Percentiles rank a stretch among this genome's conserved stretches.
Evolutionary conservation across 2,888 invertebrate genomes (phyloP).

Genomic region (Gnatocerus cornutus): DNA sequence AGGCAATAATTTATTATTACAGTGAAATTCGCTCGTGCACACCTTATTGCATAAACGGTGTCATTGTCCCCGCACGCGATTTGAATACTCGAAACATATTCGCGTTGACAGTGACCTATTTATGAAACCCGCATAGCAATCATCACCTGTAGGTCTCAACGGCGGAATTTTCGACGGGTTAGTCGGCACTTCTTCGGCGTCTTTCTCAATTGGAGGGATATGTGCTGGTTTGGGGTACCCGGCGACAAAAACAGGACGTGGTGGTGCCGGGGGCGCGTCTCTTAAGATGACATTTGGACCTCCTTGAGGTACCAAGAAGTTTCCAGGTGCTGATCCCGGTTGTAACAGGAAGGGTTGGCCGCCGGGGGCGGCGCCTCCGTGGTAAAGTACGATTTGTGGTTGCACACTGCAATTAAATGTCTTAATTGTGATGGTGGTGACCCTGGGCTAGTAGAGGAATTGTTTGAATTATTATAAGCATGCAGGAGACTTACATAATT

Average conservation of each 20-base stretch:
- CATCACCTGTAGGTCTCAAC: slow-evolving; percentile 48
- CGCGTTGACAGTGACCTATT: slow-evolving; percentile 49
- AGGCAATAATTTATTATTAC: slow-evolving; percentile 26
- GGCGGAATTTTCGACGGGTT: slow-evolving; percentile 64
- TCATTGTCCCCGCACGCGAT: slow-evolving; percentile 50
- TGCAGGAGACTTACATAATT: slow-evolving; percentile 18
- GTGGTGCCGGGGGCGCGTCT: slow-evolving; percentile 54
- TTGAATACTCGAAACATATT: slow-evolving; percentile 36
- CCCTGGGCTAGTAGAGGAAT: slow-evolving; percentile 7
- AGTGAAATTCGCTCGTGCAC: slow-evolving; percentile 28
- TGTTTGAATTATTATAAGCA: background rate
- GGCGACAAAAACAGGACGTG: slow-evolving; percentile 60
- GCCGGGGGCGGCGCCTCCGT: slow-evolving; percentile 61
- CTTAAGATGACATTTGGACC: slow-evolving; percentile 59
- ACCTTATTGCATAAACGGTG: slow-evolving; percentile 46
- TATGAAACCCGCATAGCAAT: slow-evolving; percentile 21
- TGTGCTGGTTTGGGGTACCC: slow-evolving; percentile 67
- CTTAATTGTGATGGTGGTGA: slow-evolving; percentile 3
- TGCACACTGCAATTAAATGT: slow-evolving; percentile 59
- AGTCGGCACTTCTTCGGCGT: slow-evolving; percentile 68
- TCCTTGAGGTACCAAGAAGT: slow-evolving; percentile 64
- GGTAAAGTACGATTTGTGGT: slow-evolving; percentile 65
- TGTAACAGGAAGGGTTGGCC: slow-evolving; percentile 67
- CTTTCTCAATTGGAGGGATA: slow-evolving; percentile 68
- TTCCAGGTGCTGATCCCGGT: slow-evolving; percentile 65